Conservation (phyloP, 2,113 vertebrate species). For the Lophochroa leadbeateri region DNA sequence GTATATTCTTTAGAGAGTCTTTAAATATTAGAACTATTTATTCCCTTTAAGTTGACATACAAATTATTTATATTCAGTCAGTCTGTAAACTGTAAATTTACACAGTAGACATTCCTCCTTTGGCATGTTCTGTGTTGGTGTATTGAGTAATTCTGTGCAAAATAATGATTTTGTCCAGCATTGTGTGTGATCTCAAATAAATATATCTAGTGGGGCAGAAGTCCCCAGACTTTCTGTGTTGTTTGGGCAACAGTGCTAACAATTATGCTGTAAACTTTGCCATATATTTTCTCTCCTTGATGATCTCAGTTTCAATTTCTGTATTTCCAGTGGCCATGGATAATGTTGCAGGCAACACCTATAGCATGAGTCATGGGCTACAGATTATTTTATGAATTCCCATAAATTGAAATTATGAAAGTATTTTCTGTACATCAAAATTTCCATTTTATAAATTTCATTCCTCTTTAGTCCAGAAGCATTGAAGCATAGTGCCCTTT, state of each 20-base stretch:
- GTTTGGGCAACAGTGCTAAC: background rate
- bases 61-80: background rate
- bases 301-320: background rate
- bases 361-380: background rate
- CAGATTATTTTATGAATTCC: background rate
- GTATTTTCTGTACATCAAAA: background rate
- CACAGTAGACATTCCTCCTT: background rate
- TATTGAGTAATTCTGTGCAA: background rate
- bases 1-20: background rate
- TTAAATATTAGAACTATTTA: background rate
- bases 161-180: background rate
- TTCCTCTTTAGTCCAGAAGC: background rate
- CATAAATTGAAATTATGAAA: background rate
- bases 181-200: background rate
- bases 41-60: background rate
- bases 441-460: background rate
- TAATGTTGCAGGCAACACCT: background rate
- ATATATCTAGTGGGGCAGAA: background rate
- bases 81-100: background rate
- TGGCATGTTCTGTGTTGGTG: background rate
- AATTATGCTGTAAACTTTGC: background rate
- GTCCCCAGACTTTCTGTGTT: background rate
- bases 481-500: background rate
- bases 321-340: background rate
- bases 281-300: background rate